Percentiles rank a stretch among this genome's conserved stretches.
phyloP scores from a whole-genome alignment of 2,797 vertebrate genomes.

The Pogonophryne albipinna region DNA sequence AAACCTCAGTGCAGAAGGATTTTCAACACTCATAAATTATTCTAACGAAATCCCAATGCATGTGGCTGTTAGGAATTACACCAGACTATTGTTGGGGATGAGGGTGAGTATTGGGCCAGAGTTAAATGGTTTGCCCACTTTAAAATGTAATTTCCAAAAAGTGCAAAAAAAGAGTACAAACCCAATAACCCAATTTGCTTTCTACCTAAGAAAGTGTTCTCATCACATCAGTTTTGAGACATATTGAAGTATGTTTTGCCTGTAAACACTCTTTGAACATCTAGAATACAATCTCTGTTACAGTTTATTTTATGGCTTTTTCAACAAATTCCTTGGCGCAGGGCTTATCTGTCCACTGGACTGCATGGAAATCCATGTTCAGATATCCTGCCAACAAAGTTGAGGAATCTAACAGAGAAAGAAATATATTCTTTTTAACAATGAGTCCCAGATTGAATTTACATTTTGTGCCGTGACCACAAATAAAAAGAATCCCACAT shows the following conservation, averaged over 20 bases:
- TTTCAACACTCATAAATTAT: slow-evolving; percentile 49
- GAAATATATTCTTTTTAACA: background rate
- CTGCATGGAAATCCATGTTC: slow-evolving; percentile 27
- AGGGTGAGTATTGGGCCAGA: slow-evolving; percentile 18
- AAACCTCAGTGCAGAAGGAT: slow-evolving; percentile 47
- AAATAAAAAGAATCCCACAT: no score
- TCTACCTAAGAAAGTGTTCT: background rate
- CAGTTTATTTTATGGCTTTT: slow-evolving; percentile 2
- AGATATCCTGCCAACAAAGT: slow-evolving; percentile 32
- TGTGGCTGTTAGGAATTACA: background rate
- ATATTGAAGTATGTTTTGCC: background rate
- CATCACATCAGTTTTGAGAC: background rate
- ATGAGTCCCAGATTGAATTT: background rate
- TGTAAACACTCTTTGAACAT: background rate
- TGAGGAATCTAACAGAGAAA: background rate
- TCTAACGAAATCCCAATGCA: slow-evolving; percentile 3
- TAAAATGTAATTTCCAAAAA: slow-evolving; percentile 34
- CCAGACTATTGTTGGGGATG: slow-evolving; percentile 28
- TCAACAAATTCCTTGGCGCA: background rate
- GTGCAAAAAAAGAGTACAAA: slow-evolving; percentile 14
- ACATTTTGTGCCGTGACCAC: background rate
- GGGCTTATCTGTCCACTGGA: slow-evolving; percentile 1
- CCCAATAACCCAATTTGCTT: background rate
- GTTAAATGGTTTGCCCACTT: slow-evolving; percentile 41
- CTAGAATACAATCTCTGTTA: background rate